phyloP scores from a whole-genome alignment of 2,797 vertebrate genomes.

The Sebastes steindachneri region DNA sequence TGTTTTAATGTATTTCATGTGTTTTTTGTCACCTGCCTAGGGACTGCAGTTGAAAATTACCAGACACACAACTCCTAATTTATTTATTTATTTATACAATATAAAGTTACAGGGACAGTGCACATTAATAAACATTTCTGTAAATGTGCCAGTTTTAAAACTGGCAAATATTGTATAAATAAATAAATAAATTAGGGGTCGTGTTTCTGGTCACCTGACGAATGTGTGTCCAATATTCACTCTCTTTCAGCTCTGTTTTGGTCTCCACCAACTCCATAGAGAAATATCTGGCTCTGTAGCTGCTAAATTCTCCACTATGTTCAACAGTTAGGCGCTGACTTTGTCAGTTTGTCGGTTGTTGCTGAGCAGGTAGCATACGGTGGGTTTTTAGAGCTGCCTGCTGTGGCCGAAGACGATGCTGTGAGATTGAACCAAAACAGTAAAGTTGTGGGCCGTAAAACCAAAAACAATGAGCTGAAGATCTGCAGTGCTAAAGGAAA shows the following conservation, averaged over 20 bases:
- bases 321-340: background rate
- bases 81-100: too few species aligned
- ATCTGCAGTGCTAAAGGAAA: background rate
- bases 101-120: too few species aligned
- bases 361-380: background rate
- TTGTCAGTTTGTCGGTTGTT: background rate
- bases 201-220: background rate
- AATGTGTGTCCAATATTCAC: background rate
- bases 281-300: background rate
- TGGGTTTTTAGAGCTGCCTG: background rate
- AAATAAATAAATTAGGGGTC: rapidly evolving
- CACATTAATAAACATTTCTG: too few species aligned
- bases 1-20: too few species aligned
- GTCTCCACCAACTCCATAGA: background rate
- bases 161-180: too few species aligned
- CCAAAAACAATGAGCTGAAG: background rate
- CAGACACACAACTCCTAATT: too few species aligned
- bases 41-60: too few species aligned
- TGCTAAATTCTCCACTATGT: background rate
- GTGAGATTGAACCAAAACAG: background rate
- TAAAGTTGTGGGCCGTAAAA: background rate
- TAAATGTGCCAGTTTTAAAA: too few species aligned
- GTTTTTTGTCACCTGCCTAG: too few species aligned
- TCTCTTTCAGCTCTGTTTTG: background rate
- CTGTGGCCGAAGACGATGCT: background rate